Conservation (phyloP, 2,888 invertebrate genomes). For the Argyra leucocephala region DNA sequence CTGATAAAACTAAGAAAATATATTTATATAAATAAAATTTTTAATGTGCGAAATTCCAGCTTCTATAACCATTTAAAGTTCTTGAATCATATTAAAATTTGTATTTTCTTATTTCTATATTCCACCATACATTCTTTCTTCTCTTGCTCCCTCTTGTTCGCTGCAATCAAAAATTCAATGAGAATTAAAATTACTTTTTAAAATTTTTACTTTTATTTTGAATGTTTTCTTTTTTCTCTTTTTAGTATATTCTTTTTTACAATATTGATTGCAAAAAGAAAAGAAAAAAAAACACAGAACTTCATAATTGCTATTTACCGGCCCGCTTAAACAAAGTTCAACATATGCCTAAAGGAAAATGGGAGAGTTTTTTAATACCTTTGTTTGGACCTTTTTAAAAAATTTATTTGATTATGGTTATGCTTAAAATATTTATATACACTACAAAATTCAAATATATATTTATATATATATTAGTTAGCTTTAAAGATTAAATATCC, state of each 20-base stretch:
- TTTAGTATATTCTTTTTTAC: not conserved
- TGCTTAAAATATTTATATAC: too few species aligned
- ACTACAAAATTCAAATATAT: too few species aligned
- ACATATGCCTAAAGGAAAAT: constrained; percentile 4
- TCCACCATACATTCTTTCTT: not conserved
- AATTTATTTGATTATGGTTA: constrained; percentile 4
- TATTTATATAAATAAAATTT: not conserved
- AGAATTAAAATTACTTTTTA: not conserved
- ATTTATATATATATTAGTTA: too few species aligned
- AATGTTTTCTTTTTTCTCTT: not conserved
- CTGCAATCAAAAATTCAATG: not conserved
- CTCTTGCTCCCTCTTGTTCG: not conserved
- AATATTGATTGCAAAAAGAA: not conserved
- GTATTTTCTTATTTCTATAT: not conserved
- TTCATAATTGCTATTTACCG: not conserved
- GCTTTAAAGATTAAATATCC: not conserved
- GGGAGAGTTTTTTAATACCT: not conserved
- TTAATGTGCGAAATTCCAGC: constrained; percentile 3
- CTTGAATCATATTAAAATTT: not conserved
- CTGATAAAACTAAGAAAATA: not conserved
- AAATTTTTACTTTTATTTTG: not conserved
- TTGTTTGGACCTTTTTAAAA: not conserved
- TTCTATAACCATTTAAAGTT: constrained; percentile 1
- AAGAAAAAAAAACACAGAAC: not conserved
- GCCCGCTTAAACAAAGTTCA: constrained; percentile 4